Percentiles rank a stretch among this genome's conserved stretches.
Evolutionary conservation across 1,140 invertebrate genomes (phyloP).

Genomic region (Panagrolaimus sp.): DNA sequence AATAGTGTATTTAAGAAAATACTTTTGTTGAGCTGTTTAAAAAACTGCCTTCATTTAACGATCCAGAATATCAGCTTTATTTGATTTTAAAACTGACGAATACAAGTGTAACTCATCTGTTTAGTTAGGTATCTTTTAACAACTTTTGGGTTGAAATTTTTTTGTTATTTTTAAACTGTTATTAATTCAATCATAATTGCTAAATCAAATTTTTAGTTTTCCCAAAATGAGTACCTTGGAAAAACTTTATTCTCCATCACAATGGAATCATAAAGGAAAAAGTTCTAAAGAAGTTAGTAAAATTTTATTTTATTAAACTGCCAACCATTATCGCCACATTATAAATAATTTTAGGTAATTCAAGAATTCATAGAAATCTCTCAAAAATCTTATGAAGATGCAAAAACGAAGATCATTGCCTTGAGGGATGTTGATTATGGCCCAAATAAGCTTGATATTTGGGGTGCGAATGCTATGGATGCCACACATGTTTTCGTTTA

Average conservation of each 20-base stretch:
- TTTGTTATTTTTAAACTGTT: too few species aligned
- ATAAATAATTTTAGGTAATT: not conserved
- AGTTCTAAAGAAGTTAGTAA: not conserved
- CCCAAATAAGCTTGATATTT: not conserved
- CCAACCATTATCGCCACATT: too few species aligned
- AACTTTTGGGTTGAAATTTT: too few species aligned
- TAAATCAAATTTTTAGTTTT: not conserved
- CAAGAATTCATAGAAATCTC: not conserved
- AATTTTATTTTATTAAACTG: not conserved
- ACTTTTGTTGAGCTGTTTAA: too few species aligned
- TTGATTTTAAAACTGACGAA: too few species aligned
- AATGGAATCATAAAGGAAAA: not conserved
- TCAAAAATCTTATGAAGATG: slow-evolving; percentile 1
- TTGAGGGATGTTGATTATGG: not conserved
- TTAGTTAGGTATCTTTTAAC: too few species aligned
- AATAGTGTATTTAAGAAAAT: too few species aligned
- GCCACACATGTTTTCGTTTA: not conserved
- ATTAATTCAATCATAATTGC: not conserved
- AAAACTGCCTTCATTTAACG: too few species aligned
- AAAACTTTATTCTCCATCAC: not conserved
- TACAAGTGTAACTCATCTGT: too few species aligned
- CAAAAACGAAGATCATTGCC: not conserved
- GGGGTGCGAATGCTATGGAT: not conserved
- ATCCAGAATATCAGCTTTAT: too few species aligned
- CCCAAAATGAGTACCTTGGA: not conserved